A percentile compares a stretch with the other conserved stretches of the same genome.
Conservation (phyloP, 1,140 invertebrate species). For the Drosophila orena region DNA sequence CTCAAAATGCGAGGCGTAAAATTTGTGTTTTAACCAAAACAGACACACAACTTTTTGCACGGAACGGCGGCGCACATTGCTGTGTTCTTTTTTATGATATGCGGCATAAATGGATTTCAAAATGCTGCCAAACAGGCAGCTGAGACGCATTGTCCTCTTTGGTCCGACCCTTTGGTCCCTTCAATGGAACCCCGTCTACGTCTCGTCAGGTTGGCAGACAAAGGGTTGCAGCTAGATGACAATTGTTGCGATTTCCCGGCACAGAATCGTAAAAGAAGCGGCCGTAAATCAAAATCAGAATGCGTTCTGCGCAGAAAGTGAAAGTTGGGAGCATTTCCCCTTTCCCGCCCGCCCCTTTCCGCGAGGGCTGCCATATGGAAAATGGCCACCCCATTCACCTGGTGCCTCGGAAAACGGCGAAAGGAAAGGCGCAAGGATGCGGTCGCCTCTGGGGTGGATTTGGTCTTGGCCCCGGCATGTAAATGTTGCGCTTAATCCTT, state of each 20-base stretch:
- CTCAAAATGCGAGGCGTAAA: conserved; percentile 57
- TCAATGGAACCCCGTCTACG: conserved; percentile 59
- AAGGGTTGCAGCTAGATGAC: conserved; percentile 69
- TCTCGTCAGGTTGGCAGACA: conserved; percentile 70
- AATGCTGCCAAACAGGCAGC: conserved; percentile 78
- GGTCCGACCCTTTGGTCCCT: conserved; percentile 33
- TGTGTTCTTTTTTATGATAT: conserved; percentile 73
- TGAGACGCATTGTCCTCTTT: conserved; percentile 55
- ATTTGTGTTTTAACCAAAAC: conserved; percentile 71
- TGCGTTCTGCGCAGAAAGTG: conserved; percentile 53
- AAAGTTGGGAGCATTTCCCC: conserved; percentile 27
- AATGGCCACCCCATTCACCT: conserved; percentile 51
- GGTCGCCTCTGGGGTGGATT: conserved; percentile 56
- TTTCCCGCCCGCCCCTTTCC: conserved; percentile 10
- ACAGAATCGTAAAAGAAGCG: conserved; percentile 57
- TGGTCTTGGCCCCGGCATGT: conserved; percentile 43
- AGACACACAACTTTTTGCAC: conserved; percentile 58
- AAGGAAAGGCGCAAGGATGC: conserved; percentile 15
- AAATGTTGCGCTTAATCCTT: conserved; percentile 72
- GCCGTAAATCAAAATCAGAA: conserved; percentile 75
- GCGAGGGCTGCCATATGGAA: conserved; percentile 53
- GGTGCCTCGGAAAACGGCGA: conserved; percentile 18
- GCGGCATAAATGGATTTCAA: conserved; percentile 79
- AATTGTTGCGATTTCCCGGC: conserved; percentile 75
- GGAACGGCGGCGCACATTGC: conserved; percentile 49